A percentile compares a stretch with the other conserved stretches of the same genome.
phyloP scores from a whole-genome alignment of 2,888 invertebrate genomes.

The Acleris emargana region DNA sequence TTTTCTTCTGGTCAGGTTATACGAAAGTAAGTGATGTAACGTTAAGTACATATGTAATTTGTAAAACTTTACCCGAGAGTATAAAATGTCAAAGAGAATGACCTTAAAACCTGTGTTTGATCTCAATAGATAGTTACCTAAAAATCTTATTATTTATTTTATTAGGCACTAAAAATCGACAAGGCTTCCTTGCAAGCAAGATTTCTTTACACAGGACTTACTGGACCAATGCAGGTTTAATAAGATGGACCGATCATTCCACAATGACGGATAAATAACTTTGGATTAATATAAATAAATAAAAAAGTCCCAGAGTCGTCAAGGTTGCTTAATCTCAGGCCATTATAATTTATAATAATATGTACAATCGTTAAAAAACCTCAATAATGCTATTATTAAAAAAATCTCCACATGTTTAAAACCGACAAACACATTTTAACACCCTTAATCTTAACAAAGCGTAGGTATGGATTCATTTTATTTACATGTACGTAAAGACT shows the following conservation, averaged over 20 bases:
- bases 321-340: slow-evolving; percentile 68
- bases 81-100: no score
- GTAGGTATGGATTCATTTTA: slow-evolving; percentile 78
- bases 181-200: slow-evolving; percentile 18
- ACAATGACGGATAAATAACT: slow-evolving; percentile 14
- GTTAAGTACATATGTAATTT: no score
- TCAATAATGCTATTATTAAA: slow-evolving; percentile 52
- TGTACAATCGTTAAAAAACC: slow-evolving; percentile 61
- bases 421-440: slow-evolving; percentile 80
- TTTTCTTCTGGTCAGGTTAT: no score
- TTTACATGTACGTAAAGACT: slow-evolving; percentile 69
- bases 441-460: slow-evolving; percentile 81
- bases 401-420: slow-evolving; percentile 76
- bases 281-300: slow-evolving; percentile 23
- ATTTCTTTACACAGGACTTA: slow-evolving; percentile 6
- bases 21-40: no score
- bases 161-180: slow-evolving; percentile 30
- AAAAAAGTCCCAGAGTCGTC: slow-evolving; percentile 38
- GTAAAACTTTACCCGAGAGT: no score
- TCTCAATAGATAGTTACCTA: slow-evolving; percentile 6
- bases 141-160: slow-evolving; percentile 18
- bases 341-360: slow-evolving; percentile 54
- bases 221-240: slow-evolving; percentile 11
- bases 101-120: no score
- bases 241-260: slow-evolving; percentile 15